These are phyloP conservation scores for Syncerus caffer DNA, from an alignment of 2,797 vertebrate genomes.

Conservation along the genomic window DNA sequence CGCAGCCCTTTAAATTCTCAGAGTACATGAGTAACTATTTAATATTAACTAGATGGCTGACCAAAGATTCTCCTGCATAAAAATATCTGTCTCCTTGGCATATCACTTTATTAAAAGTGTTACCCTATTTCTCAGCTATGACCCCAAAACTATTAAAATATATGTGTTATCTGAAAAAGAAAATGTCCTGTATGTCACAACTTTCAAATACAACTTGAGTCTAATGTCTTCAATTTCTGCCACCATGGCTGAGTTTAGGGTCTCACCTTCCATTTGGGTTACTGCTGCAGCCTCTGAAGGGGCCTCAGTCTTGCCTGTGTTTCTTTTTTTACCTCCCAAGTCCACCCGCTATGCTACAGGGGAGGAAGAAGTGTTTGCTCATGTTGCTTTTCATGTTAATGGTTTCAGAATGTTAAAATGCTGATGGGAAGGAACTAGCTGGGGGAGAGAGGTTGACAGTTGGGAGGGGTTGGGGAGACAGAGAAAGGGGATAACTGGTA, in stretches of 20 bases:
- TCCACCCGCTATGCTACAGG: not conserved
- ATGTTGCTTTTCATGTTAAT: not conserved
- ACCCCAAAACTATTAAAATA: conserved; percentile 31
- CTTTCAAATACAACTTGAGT: not conserved
- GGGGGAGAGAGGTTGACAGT: rapidly evolving
- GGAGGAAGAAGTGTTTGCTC: too few species aligned
- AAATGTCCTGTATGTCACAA: not conserved
- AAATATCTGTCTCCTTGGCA: not conserved
- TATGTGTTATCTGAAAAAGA: not conserved
- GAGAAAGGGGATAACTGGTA: not conserved
- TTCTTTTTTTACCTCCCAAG: not conserved
- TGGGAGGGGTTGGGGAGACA: not conserved
- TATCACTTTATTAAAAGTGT: conserved; percentile 25
- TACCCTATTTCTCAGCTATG: conserved; percentile 5
- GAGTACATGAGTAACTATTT: not conserved
- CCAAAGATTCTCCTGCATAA: not conserved
- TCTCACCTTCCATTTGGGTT: not conserved
- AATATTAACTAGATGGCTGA: not conserved
- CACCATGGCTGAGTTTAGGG: not conserved
- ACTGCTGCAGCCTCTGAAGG: not conserved
- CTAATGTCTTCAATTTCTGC: not conserved
- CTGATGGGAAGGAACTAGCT: not conserved
- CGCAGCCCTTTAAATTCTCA: not conserved
- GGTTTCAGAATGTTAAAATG: not conserved
- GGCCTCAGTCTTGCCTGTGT: not conserved